Conservation (phyloP, 2,888 invertebrate species). For the Minunthozetes semirufus region DNA sequence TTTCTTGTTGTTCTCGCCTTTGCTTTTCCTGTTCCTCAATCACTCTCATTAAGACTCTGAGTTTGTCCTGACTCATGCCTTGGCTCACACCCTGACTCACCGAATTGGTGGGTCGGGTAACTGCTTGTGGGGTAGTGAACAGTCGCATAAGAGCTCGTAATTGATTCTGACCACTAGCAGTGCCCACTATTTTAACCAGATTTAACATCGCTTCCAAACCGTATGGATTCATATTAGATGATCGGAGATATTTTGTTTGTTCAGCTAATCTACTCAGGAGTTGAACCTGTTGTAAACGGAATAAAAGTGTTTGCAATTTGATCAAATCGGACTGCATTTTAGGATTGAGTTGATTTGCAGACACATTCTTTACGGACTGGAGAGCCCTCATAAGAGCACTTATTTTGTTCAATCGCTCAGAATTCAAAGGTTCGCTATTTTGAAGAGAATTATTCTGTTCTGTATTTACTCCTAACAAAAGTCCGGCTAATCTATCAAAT, state of each 20-base stretch:
- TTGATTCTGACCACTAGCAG: conserved; percentile 12
- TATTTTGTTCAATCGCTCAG: not conserved
- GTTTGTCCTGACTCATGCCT: conserved; percentile 23
- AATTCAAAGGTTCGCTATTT: conserved; percentile 11
- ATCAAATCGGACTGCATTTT: not conserved
- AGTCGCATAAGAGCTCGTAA: not conserved
- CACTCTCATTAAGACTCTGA: not conserved
- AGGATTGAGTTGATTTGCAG: not conserved
- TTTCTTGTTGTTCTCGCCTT: not conserved
- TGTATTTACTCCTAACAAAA: conserved; percentile 7
- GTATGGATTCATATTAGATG: conserved; percentile 7
- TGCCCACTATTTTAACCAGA: conserved; percentile 10
- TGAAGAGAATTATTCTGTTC: not conserved
- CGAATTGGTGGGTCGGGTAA: too few relatives aligned
- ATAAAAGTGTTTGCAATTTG: conserved; percentile 9
- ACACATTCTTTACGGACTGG: not conserved
- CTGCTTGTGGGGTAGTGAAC: not conserved
- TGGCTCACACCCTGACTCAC: too few relatives aligned
- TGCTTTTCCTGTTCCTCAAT: conserved; percentile 12
- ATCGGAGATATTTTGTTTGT: not conserved
- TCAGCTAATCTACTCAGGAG: not conserved
- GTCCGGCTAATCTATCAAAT: conserved; percentile 15
- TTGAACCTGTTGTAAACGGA: not conserved
- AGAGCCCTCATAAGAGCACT: conserved; percentile 7
- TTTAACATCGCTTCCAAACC: conserved; percentile 2